Percentiles rank a stretch among this genome's conserved stretches.
These are phyloP conservation scores for Acronicta aceris DNA, from an alignment of 2,888 invertebrate genomes.

Conservation along the genomic window DNA sequence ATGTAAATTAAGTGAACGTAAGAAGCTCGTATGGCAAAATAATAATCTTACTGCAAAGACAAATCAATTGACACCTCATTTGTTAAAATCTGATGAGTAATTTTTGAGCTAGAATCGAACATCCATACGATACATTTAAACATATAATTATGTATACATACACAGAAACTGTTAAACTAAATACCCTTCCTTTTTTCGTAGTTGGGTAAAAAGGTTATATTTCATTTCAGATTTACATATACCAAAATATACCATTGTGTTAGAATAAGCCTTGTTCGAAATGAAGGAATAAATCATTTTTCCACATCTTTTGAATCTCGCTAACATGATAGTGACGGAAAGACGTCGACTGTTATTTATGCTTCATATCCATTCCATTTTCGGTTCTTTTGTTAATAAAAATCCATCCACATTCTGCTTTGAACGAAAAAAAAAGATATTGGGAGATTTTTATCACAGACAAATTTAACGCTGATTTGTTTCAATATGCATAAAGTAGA, in stretches of 20 bases:
- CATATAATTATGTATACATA: no score
- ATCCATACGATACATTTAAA: no score
- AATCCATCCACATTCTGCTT: constrained; percentile 38
- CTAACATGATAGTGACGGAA: constrained; percentile 41
- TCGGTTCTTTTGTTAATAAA: constrained; percentile 41
- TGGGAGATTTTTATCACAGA: neutral
- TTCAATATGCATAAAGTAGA: no score
- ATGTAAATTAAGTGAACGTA: no score
- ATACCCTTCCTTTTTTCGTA: no score
- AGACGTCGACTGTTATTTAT: constrained; percentile 40
- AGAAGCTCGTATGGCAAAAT: no score
- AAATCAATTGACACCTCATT: no score
- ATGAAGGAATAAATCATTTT: constrained; percentile 53
- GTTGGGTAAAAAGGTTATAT: constrained; percentile 4
- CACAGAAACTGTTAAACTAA: no score
- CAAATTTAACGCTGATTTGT: constrained; percentile 1
- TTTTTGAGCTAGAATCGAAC: no score
- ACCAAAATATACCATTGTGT: constrained; percentile 33
- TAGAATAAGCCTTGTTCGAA: constrained; percentile 42
- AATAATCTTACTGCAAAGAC: no score
- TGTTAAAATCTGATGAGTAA: no score
- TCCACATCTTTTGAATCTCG: constrained; percentile 49
- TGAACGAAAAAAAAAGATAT: constrained; percentile 10
- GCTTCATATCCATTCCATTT: constrained; percentile 44
- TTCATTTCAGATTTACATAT: constrained; percentile 30